Conservation (phyloP, 2,888 invertebrate genomes). For the Corythucha ciliata region DNA sequence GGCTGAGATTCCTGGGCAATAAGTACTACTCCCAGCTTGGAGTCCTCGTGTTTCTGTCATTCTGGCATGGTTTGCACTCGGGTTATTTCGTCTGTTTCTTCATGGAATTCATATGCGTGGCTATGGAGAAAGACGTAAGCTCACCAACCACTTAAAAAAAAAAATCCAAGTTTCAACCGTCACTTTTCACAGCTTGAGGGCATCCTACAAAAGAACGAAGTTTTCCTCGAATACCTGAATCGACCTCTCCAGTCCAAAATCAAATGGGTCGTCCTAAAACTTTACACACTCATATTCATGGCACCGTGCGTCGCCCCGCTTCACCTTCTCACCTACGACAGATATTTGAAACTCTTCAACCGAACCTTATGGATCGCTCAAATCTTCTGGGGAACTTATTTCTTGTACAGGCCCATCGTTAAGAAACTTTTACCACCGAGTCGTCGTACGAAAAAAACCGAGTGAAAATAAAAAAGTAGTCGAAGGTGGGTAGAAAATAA, state of each 20-base stretch:
- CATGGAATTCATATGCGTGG: constrained; percentile 81
- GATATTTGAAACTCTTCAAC: constrained; percentile 56
- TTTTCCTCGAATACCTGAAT: constrained; percentile 45
- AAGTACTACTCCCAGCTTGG: constrained; percentile 63
- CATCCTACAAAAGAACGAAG: constrained; percentile 46
- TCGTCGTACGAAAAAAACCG: too few relatives aligned
- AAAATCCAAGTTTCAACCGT: background rate
- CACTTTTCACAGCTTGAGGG: constrained; percentile 26
- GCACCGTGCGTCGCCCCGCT: constrained; percentile 74
- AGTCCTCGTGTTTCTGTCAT: constrained; percentile 76
- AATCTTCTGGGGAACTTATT: constrained; percentile 57
- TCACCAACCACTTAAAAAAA: background rate
- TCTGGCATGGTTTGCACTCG: constrained; percentile 93
- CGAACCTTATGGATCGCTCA: constrained; percentile 62
- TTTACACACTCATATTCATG: constrained; percentile 71
- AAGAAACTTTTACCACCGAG: constrained; percentile 37
- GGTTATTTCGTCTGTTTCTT: constrained; percentile 92
- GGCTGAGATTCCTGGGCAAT: constrained; percentile 82
- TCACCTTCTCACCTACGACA: constrained; percentile 56
- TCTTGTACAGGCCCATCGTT: constrained; percentile 44
- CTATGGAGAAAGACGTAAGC: constrained; percentile 71
- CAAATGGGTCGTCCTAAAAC: constrained; percentile 52
- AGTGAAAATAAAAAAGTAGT: too few relatives aligned
- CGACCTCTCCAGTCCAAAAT: constrained; percentile 42
- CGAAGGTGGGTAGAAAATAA: too few relatives aligned